phyloP scores from a whole-genome alignment of 2,888 invertebrate genomes.

The Sminthurinus aureus region DNA sequence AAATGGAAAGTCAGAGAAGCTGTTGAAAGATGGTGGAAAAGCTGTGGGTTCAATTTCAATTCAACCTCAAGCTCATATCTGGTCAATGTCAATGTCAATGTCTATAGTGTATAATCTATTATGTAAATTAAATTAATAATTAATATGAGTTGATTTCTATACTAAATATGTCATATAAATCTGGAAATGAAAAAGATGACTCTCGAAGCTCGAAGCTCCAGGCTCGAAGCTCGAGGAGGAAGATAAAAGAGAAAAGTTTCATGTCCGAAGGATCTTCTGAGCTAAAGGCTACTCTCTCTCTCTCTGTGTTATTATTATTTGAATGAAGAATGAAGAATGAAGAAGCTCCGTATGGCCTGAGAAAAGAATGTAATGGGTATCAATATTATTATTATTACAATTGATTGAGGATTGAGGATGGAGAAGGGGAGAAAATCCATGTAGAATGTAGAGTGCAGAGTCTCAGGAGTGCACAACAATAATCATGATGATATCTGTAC shows the following conservation, averaged over 20 bases:
- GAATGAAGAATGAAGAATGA: neutral
- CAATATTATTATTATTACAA: slow-evolving; percentile 13
- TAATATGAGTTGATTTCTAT: neutral
- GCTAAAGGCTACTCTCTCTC: too few species aligned
- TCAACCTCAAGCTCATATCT: neutral
- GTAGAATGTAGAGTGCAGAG: neutral
- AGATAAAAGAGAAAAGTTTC: neutral
- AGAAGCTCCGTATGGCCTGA: slow-evolving; percentile 2
- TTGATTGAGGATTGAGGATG: slow-evolving; percentile 22
- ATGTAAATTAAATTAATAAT: too few species aligned
- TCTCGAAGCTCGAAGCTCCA: neutral
- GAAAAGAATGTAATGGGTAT: slow-evolving; percentile 2
- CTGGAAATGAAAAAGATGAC: neutral
- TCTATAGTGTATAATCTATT: neutral
- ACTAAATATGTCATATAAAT: neutral
- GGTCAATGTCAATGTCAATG: neutral
- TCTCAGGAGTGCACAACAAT: too few species aligned
- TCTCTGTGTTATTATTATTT: slow-evolving; percentile 6
- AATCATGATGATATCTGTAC: too few species aligned
- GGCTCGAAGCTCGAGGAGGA: neutral
- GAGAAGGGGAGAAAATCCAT: neutral
- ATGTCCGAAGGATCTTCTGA: neutral
- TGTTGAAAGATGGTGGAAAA: too few species aligned
- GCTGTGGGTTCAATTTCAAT: too few species aligned
- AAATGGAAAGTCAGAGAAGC: too few species aligned